Percentiles rank a stretch among this genome's conserved stretches.
Evolutionary conservation across 2,797 vertebrate genomes (phyloP).

Genomic region (Pseudotriccus pelzelni): DNA sequence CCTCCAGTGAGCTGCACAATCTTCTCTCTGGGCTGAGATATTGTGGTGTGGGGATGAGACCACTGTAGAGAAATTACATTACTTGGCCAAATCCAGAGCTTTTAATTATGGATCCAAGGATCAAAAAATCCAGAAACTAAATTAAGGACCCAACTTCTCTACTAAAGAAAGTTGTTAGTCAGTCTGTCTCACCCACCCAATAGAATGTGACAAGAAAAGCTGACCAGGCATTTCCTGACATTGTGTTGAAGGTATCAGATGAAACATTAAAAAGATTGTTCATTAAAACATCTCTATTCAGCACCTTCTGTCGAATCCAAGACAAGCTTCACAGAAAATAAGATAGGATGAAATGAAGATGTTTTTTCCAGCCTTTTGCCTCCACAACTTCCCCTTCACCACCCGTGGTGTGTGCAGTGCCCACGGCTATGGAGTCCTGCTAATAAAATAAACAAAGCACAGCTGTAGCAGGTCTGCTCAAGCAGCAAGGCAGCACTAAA

Average conservation of each 20-base stretch:
- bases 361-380: background rate
- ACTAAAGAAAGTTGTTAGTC: background rate
- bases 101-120: background rate
- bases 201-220: background rate
- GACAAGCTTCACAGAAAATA: background rate
- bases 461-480: background rate
- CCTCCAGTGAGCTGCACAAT: background rate
- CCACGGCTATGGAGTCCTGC: background rate
- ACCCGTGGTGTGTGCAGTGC: background rate
- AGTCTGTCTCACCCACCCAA: background rate
- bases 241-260: background rate
- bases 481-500: background rate
- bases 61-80: background rate
- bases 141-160: background rate
- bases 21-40: background rate
- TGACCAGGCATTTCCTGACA: background rate
- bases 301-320: background rate
- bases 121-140: background rate
- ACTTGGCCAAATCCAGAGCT: background rate
- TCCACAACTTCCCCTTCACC: rapidly evolving
- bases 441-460: background rate
- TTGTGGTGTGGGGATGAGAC: background rate
- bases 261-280: background rate
- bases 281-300: background rate
- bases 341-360: background rate